Conservation (phyloP, 2,113 vertebrate genomes). For the Vanacampus margaritifer region DNA sequence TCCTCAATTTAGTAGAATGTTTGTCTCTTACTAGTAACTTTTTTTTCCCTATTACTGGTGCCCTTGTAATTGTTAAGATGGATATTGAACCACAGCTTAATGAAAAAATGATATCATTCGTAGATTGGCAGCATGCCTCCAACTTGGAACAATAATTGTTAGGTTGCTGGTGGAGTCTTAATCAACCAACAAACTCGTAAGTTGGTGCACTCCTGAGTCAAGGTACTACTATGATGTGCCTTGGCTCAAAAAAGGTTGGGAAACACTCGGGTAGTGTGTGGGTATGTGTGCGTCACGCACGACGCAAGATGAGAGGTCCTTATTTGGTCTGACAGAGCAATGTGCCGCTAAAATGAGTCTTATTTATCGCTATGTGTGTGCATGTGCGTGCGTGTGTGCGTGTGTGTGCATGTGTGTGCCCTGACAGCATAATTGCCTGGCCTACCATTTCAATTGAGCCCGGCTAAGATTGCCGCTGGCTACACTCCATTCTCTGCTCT, state of each 20-base stretch:
- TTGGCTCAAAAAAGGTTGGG: no score
- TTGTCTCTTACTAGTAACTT: no score
- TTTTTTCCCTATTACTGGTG: no score
- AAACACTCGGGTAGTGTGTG: background rate
- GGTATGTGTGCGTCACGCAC: constrained; percentile 18
- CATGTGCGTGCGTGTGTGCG: constrained; percentile 6
- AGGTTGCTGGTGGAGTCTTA: no score
- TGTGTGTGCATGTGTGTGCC: constrained; percentile 32
- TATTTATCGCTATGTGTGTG: constrained; percentile 53
- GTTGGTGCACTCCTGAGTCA: no score
- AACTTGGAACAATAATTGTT: no score
- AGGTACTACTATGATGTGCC: no score
- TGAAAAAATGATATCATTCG: no score
- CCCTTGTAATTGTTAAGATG: no score
- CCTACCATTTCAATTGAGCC: constrained; percentile 64
- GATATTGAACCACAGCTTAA: no score
- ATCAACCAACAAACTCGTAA: no score
- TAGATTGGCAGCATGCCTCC: no score
- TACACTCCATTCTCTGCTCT: constrained; percentile 53
- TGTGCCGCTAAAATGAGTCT: constrained; percentile 61
- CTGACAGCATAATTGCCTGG: constrained; percentile 71
- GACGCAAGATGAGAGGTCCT: constrained; percentile 52
- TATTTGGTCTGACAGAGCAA: constrained; percentile 66
- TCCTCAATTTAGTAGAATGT: background rate
- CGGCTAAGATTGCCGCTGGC: constrained; percentile 57